Evolutionary conservation across 2,113 vertebrate genomes (phyloP), one percentile per base, ranked within the genome.

Genomic region (Triplophysa rosa): DNA sequence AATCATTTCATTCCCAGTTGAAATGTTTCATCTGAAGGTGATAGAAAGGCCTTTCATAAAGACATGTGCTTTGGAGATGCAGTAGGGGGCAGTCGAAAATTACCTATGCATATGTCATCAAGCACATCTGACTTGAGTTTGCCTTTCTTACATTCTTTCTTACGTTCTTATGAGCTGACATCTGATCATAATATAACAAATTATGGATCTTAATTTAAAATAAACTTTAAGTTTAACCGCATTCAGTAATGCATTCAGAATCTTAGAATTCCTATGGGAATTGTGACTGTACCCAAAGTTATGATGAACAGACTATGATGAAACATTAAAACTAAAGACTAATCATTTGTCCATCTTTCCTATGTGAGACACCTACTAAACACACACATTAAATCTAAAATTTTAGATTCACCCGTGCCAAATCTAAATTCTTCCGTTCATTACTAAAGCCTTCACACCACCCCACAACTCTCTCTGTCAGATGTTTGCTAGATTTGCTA

Each of bases 81-180:
- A 92, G 92, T 83, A 93, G 92, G 88, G 90, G 92, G 91, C 91
- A 91, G 90, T 87, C 92, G 85, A 89, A 87, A 84, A 86, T 86
- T 87, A 87, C 33, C 49, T 9, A 80, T 33, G 76, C 13, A 70
- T 17, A 24, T 0, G 19, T 21, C 45, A 40, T 49, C 59, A 63
- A 65, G 24, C 40, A 65, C 23, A 65, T 76, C 73, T 65, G 73
- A 76, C 23, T 76, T 33, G 3, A 65, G 73, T 76, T 59, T 59
- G 56, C 1, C 17, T 56, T n/a, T n/a, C n/a, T n/a, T n/a, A n/a
- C n/a, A n/a, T n/a, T 56, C 17, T 56, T 58, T 33, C 29, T 5
- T 33, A 33, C 29, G 0, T 58, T n/a, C 19, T 6, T 21, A 58
- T 58, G 16, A 9, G 19, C 54, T 58, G 17, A 58, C 54, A 21